phyloP scores from a whole-genome alignment of 1,140 invertebrate species.

The Calycopis cecrops region DNA sequence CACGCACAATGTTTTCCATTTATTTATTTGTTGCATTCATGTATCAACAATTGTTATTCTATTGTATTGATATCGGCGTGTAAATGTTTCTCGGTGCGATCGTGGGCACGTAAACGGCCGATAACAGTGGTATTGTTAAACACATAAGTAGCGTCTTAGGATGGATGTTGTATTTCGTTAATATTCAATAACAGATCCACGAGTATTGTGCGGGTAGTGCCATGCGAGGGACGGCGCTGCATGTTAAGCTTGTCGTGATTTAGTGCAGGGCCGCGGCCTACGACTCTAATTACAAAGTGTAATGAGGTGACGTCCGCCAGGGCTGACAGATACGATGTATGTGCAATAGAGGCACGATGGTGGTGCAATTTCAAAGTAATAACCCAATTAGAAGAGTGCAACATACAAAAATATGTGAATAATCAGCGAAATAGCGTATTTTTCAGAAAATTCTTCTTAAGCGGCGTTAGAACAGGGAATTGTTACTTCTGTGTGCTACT shows the following conservation, averaged over 20 bases:
- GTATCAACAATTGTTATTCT: too few species aligned
- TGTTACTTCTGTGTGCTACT: too few species aligned
- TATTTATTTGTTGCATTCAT: too few species aligned
- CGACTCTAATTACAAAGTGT: constrained; percentile 67
- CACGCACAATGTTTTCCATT: too few species aligned
- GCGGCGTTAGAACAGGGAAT: too few species aligned
- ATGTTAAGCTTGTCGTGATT: constrained; percentile 60
- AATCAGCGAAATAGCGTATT: too few species aligned
- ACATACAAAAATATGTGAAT: too few species aligned
- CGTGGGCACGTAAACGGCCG: constrained; percentile 30
- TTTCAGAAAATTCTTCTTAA: too few species aligned
- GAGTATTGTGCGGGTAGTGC: constrained; percentile 50
- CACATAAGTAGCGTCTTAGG: constrained; percentile 39
- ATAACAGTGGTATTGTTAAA: constrained; percentile 39
- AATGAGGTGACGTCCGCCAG: constrained; percentile 50
- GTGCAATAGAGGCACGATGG: background rate
- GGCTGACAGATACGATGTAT: background rate
- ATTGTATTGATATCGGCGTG: background rate
- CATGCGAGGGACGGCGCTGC: constrained; percentile 37
- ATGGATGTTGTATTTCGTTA: constrained; percentile 42
- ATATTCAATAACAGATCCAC: constrained; percentile 64
- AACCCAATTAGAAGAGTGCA: too few species aligned
- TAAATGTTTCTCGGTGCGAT: background rate
- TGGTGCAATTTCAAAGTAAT: too few species aligned
- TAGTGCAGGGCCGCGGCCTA: constrained; percentile 54